These are phyloP conservation scores for Henricia sp. DNA, from an alignment of 53 echinoderm and acorn worm genomes.

Conservation along the genomic window DNA sequence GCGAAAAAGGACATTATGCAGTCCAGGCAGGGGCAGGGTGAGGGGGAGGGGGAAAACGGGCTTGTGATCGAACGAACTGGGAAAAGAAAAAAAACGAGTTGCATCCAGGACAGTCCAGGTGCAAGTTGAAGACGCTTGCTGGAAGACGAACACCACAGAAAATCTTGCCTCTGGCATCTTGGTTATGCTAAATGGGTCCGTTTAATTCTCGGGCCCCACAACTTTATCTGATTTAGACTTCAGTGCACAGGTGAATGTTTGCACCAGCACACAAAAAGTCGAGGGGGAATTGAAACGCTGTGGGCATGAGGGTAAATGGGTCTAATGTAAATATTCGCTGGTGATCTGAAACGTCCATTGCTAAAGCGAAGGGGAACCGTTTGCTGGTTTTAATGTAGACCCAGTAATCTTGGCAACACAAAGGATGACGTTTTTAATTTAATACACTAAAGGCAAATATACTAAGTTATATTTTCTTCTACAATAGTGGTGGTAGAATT, in stretches of 20 bases:
- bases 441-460: no score
- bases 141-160: background rate
- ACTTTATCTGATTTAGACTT: constrained; percentile 41
- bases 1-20: no score
- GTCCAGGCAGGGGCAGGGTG: no score
- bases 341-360: no score
- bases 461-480: no score
- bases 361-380: no score
- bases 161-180: constrained; percentile 22
- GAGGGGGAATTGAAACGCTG: background rate
- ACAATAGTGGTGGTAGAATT: no score
- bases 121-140: background rate
- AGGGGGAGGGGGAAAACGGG: background rate
- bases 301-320: no score
- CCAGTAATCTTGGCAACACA: no score
- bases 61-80: background rate
- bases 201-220: background rate
- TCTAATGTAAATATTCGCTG: no score
- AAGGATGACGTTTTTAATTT: no score
- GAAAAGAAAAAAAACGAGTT: constrained; percentile 18
- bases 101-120: constrained; percentile 34
- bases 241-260: constrained; percentile 45
- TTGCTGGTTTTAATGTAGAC: no score
- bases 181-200: constrained; percentile 41
- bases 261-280: constrained; percentile 8